Evolutionary conservation across 2,113 vertebrate species (phyloP), one percentile per base, ranked within the genome.

Genomic region (Poecilia latipinna): DNA sequence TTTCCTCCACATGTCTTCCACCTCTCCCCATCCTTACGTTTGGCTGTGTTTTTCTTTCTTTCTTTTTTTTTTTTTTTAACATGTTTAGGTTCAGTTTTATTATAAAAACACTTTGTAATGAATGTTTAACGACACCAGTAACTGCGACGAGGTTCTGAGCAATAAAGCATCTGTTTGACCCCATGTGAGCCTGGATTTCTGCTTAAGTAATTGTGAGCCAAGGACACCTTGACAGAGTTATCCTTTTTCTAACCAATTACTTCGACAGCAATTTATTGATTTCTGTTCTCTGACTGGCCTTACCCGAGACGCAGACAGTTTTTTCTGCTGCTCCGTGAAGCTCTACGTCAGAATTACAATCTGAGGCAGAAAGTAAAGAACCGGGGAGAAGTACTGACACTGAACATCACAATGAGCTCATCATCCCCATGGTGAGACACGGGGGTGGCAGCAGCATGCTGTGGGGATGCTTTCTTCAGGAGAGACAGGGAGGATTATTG

Each of bases 181-280:
- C 28, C 60, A 22, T 26, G 61, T 63, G 15, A 29, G 4, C 61
- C 15, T 10, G 24, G 17, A 51, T 35, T 13, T 63, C n/a, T 60
- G 64, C 65, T 74, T 26, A 31, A 28, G 61, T 73, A 79, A 79
- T 69, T 68, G 69, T 42, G 22, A 44, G 62, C 68, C 74, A 79
- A 88, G 79, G 84, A 83, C 72, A 84, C 68, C 65, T 65, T 65
- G 71, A 70, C 15, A 39, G 65, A 65, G 35, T 74, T 82, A 26
- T 63, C 54, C 44, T 61, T 68, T 39, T 63, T 19, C 35, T 29
- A 64, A 32, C 54, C 68, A 15, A 71, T 78, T 61, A 62, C 37
- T 3, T 68, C 32, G 63, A 70, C 35, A 63, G 67, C 67, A 39
- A 24, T 75, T 78, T 72, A 88, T 81, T 63, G 79, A 64, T 71